Base-by-base conservation (phyloP, 1,140 invertebrate genomes). In the Dufourea novaeangliae region DNA sequence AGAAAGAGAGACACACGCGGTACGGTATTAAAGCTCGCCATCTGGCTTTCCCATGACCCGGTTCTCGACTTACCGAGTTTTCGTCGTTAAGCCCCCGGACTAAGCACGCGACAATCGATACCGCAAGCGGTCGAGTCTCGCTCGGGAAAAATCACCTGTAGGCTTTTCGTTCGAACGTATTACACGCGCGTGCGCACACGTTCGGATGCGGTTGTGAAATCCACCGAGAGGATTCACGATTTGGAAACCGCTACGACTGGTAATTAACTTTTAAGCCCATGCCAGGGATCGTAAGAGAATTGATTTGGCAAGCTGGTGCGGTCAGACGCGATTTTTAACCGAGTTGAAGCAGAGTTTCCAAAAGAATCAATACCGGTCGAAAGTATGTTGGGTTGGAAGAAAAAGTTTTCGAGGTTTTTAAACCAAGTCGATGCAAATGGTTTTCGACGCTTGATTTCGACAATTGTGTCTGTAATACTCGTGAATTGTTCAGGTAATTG, bases 11-110 rank as follows among this genome's bases (percentile, higher is more conserved):
- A 63, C 39, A 68, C 14, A 25, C 10, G 54, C 14, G 22, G 52
- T 50, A 46, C 34, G 57, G 64, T 59, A 57, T 69, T 79, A 80
- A 56, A 80, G 63, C 73, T 69, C 72, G 57, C 77, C 78, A 80
- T 80, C 73, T 80, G 78, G 75, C 44, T 76, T 76, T 80, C 71
- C 78, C 73, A 67, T 80, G 78, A 80, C 78, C 78, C 39, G 72
- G 64, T 80, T 80, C 72, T 76, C 72, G 78, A 80, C 78, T 80
- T 76, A 76, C 78, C 78, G 73, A 76, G 72, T 76, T 80, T 80
- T 80, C 78, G 72, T 76, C 50, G 78, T 63, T 76, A 75, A 80
- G 73, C 64, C 50, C 44, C 50, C 44, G 59, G 46, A 59, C 69
- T 72, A 73, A 78, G 69, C 76, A 44, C 68, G 69, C 57, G 69